Conservation (phyloP, 37 sponge, comb jelly and placozoan species). For the Cliona cf. orientalis region DNA sequence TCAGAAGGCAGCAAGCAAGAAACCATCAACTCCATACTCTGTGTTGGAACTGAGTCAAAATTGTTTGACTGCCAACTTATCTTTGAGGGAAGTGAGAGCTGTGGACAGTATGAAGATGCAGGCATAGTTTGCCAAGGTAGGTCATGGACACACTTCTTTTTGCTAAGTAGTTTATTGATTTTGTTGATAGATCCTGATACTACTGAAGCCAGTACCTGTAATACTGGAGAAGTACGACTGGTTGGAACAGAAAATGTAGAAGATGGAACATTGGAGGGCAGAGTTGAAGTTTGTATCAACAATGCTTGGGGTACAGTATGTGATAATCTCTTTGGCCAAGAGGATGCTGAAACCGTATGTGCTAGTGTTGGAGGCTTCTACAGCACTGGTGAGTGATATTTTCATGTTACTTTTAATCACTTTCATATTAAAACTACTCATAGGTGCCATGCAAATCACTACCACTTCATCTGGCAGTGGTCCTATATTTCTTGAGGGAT, state of each 20-base stretch:
- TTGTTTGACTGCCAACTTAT: conserved; percentile 23
- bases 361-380: conserved; percentile 18
- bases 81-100: not conserved
- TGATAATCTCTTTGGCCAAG: not conserved
- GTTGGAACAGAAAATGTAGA: not conserved
- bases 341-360: conserved; percentile 49
- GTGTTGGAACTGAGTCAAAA: conserved; percentile 21
- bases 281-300: conserved; percentile 63
- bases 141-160: not conserved
- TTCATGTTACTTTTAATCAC: not conserved
- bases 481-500: conserved; percentile 34
- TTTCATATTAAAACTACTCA: too few species aligned
- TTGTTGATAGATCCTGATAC: not conserved
- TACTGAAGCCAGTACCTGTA: conserved; percentile 18
- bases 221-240: conserved; percentile 35
- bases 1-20: not conserved
- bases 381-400: conserved; percentile 25
- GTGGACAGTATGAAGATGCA: conserved; percentile 39
- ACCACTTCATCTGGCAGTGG: not conserved
- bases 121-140: conserved; percentile 39
- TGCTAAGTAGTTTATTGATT: not conserved
- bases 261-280: conserved; percentile 20
- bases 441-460: conserved; percentile 4
- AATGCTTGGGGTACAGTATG: conserved; percentile 70
- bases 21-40: conserved; percentile 1